These are phyloP conservation scores for Channa striata DNA, from an alignment of 2,797 vertebrate species.

Conservation along the genomic window DNA sequence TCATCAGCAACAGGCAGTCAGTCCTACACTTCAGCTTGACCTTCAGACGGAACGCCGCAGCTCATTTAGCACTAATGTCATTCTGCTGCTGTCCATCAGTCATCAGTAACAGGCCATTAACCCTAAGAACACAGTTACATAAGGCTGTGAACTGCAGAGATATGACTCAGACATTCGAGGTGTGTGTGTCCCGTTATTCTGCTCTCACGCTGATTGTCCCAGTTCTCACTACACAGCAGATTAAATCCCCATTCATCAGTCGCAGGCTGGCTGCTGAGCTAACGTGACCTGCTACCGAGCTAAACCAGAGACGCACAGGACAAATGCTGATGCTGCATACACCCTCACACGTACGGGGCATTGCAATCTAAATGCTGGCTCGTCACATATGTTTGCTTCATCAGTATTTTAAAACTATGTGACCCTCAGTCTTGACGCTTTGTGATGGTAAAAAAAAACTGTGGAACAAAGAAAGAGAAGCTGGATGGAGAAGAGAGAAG, in stretches of 20 bases:
- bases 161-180: constrained; percentile 34
- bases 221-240: constrained; percentile 35
- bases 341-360: background rate
- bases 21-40: constrained; percentile 25
- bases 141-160: constrained; percentile 32
- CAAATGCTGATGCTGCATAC: background rate
- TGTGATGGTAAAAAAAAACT: background rate
- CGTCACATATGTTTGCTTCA: too few species aligned
- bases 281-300: constrained; percentile 35
- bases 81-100: constrained; percentile 40
- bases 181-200: constrained; percentile 21
- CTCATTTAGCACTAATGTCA: constrained; percentile 26
- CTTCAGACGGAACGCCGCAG: constrained; percentile 49
- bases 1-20: too few species aligned
- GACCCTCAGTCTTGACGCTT: too few species aligned
- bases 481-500: background rate
- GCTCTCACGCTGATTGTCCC: constrained; percentile 31
- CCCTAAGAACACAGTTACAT: constrained; percentile 16
- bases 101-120: constrained; percentile 35
- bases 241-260: constrained; percentile 43
- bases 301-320: background rate
- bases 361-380: background rate
- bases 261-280: constrained; percentile 19
- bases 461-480: background rate
- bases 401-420: too few species aligned